phyloP scores from a whole-genome alignment of 1,140 invertebrate genomes.

The Caenorhabditis tropicalis region DNA sequence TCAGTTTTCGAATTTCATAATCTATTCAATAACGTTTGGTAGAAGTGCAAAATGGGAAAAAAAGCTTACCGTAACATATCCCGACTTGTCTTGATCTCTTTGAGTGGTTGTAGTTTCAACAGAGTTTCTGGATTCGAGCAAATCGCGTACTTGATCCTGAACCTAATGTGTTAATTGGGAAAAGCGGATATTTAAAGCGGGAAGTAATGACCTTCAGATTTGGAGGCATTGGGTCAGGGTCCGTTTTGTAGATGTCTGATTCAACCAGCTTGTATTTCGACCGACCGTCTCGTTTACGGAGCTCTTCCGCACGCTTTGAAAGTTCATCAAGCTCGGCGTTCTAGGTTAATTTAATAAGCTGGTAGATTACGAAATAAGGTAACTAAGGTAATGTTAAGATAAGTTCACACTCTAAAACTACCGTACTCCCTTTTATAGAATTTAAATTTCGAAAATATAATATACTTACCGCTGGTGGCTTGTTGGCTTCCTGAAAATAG shows the following conservation, averaged over 20 bases:
- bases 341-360: neutral
- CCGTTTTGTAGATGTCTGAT: constrained; percentile 65
- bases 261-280: constrained; percentile 55
- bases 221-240: constrained; percentile 56
- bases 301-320: constrained; percentile 47
- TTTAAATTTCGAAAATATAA: neutral
- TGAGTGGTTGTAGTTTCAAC: constrained; percentile 57
- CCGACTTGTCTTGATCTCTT: constrained; percentile 61
- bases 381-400: constrained; percentile 18
- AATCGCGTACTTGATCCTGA: constrained; percentile 65
- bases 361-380: constrained; percentile 22
- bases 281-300: constrained; percentile 44
- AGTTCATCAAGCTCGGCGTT: constrained; percentile 52
- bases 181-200: constrained; percentile 19
- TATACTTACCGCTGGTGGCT: constrained; percentile 63
- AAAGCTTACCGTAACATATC: constrained; percentile 65
- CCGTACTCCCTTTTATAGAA: neutral
- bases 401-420: constrained; percentile 15
- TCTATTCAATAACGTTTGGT: too few relatives aligned
- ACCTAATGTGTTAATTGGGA: constrained; percentile 36
- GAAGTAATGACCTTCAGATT: constrained; percentile 36
- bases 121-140: constrained; percentile 61
- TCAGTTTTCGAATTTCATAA: too few relatives aligned
- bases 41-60: too few relatives aligned
- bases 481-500: constrained; percentile 59